Conservation (phyloP, 2,797 vertebrate genomes). For the Spondyliosoma cantharus region DNA sequence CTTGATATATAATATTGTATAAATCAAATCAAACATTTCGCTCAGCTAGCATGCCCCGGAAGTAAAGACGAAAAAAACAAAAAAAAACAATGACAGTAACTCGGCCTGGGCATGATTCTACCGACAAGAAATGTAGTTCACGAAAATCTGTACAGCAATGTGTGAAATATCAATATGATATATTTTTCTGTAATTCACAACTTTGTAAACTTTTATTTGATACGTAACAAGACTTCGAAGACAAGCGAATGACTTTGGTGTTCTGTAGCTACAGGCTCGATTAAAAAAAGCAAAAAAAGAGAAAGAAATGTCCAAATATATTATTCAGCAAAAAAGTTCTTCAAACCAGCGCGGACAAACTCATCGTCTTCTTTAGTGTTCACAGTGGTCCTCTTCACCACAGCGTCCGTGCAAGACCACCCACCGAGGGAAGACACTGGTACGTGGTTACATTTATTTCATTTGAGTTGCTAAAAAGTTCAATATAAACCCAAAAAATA, state of each 20-base stretch:
- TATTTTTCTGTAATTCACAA: constrained; percentile 83
- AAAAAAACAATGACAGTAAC: constrained; percentile 32
- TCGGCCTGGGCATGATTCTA: constrained; percentile 63
- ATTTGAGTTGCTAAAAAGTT: constrained; percentile 67
- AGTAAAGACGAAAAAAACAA: constrained; percentile 40
- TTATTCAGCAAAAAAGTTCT: constrained; percentile 54
- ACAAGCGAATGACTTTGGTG: constrained; percentile 86
- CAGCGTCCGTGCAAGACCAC: constrained; percentile 66
- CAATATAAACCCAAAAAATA: constrained; percentile 74
- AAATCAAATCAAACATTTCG: constrained; percentile 57
- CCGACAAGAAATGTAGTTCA: constrained; percentile 70
- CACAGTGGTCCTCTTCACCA: constrained; percentile 73
- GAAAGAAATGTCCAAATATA: constrained; percentile 62
- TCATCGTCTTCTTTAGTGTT: constrained; percentile 59
- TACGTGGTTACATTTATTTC: constrained; percentile 48
- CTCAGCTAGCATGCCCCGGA: constrained; percentile 72
- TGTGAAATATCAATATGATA: constrained; percentile 91
- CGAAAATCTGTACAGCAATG: constrained; percentile 80
- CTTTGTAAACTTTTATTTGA: constrained; percentile 80
- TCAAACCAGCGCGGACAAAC: constrained; percentile 45
- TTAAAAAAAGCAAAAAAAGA: constrained; percentile 52
- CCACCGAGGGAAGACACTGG: constrained; percentile 60
- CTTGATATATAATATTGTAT: constrained; percentile 38
- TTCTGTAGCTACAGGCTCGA: constrained; percentile 77
- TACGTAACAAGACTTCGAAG: constrained; percentile 75